Percentiles rank a stretch among this genome's conserved stretches.
Conservation (phyloP, 1,140 invertebrate genomes). For the Apis florea region DNA sequence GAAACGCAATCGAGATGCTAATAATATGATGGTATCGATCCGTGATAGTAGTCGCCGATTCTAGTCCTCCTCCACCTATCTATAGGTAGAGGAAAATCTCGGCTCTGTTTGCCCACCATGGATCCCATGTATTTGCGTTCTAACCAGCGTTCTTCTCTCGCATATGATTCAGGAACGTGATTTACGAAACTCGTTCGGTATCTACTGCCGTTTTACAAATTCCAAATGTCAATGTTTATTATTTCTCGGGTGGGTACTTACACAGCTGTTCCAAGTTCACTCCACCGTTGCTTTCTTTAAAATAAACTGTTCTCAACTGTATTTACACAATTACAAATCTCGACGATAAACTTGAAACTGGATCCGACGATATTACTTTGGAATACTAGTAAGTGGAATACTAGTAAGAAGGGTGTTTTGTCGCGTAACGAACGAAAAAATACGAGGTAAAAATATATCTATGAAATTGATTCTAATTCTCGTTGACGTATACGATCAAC, state of each 20-base stretch:
- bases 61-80: not conserved
- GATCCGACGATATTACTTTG: no score
- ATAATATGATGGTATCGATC: not conserved
- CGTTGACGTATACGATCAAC: not conserved
- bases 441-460: no score
- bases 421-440: no score
- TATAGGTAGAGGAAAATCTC: not conserved
- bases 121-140: slow-evolving; percentile 19
- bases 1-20: slow-evolving; percentile 39
- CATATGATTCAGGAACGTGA: not conserved
- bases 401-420: no score
- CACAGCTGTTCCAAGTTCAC: not conserved
- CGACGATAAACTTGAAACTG: not conserved
- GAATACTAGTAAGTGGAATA: no score
- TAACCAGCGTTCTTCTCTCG: not conserved
- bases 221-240: slow-evolving; percentile 9
- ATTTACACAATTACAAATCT: not conserved
- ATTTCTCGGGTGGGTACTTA: not conserved
- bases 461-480: not conserved
- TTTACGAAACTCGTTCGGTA: no score
- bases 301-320: not conserved
- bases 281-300: not conserved
- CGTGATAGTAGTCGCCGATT: not conserved
- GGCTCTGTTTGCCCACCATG: not conserved
- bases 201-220: not conserved